Conservation (phyloP, 53 echinoderm and acorn worm species). For the Actinopyga echinites region DNA sequence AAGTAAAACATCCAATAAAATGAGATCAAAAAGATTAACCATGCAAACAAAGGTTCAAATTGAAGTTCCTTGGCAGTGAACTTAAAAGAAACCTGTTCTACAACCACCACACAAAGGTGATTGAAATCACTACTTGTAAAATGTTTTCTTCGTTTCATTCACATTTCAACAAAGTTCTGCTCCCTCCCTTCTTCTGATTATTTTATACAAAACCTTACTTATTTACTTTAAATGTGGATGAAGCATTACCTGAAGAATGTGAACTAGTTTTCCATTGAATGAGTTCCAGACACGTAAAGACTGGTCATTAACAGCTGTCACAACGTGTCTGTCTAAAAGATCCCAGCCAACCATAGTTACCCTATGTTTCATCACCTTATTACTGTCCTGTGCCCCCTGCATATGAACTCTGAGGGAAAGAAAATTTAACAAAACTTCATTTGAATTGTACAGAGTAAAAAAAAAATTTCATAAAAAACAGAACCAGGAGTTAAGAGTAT, state of each 20-base stretch:
- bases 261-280: conserved; percentile 70
- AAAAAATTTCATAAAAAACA: background rate
- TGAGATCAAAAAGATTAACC: too few species aligned
- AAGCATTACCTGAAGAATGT: conserved; percentile 75
- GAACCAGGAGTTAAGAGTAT: too few species aligned
- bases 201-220: too few species aligned
- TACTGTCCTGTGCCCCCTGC: conserved; percentile 71
- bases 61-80: too few species aligned
- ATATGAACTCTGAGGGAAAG: conserved; percentile 41
- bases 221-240: too few species aligned
- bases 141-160: background rate
- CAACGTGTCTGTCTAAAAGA: conserved; percentile 68
- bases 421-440: background rate
- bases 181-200: too few species aligned
- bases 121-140: background rate
- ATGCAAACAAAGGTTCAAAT: too few species aligned
- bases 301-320: conserved; percentile 98
- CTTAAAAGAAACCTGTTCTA: too few species aligned
- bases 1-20: too few species aligned
- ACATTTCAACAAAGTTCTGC: too few species aligned
- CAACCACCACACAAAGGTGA: background rate
- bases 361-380: conserved; percentile 92
- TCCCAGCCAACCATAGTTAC: conserved; percentile 97
- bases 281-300: conserved; percentile 92
- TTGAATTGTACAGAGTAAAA: background rate